Conservation (phyloP, 2,113 vertebrate species). For the Gnathonemus echidnorhynchus region DNA sequence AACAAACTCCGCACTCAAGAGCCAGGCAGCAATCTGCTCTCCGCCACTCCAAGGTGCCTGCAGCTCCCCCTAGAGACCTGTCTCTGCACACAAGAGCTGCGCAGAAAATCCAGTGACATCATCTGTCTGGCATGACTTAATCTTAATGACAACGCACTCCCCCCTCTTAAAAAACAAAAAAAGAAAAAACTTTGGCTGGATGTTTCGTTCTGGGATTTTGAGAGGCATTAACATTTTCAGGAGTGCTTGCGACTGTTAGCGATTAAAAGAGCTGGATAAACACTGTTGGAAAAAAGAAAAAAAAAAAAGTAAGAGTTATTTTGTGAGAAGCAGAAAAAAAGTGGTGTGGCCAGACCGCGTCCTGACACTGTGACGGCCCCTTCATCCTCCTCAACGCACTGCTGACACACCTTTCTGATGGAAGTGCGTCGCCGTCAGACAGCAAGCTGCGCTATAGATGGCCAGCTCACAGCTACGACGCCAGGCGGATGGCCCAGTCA, state of each 20-base stretch:
- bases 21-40: slow-evolving; percentile 44
- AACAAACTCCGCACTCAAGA: slow-evolving; percentile 56
- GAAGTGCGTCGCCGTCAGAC: neutral
- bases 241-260: slow-evolving; percentile 1
- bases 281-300: neutral
- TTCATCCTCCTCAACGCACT: neutral
- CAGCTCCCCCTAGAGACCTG: slow-evolving; percentile 35
- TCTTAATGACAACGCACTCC: slow-evolving; percentile 49
- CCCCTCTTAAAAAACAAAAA: neutral
- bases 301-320: neutral
- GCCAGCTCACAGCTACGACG: neutral
- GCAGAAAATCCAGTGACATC: slow-evolving; percentile 54
- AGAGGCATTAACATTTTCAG: slow-evolving; percentile 32
- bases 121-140: slow-evolving; percentile 43
- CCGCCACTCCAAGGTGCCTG: slow-evolving; percentile 33
- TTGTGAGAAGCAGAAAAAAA: neutral
- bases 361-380: neutral
- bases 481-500: neutral
- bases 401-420: neutral
- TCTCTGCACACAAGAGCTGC: slow-evolving; percentile 39
- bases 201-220: slow-evolving; percentile 27
- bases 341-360: neutral
- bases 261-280: neutral
- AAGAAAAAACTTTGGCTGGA: slow-evolving; percentile 44
- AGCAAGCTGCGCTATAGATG: neutral